Evolutionary conservation across 2,797 vertebrate species (phyloP).

Genomic region (Xenopus petersii): DNA sequence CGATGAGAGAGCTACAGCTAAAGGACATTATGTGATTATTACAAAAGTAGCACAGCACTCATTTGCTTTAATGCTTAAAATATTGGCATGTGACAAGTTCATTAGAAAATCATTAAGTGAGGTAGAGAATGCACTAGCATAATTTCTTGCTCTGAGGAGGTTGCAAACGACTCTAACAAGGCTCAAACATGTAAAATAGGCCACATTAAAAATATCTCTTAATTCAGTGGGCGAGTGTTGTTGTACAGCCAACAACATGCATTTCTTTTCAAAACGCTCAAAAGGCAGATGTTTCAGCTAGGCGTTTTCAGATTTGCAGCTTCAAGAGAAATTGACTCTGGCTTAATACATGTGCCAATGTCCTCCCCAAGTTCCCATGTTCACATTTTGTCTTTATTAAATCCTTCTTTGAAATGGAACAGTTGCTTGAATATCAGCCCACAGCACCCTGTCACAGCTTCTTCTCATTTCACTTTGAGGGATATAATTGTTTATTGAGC

Average conservation of each 20-base stretch:
- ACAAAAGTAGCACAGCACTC: background rate
- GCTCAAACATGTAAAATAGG: background rate
- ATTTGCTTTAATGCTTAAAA: constrained; percentile 10
- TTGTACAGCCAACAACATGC: background rate
- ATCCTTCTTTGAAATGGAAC: no score
- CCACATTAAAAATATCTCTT: background rate
- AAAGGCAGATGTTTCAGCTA: background rate
- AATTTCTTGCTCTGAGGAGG: constrained; percentile 11
- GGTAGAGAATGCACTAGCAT: constrained; percentile 14
- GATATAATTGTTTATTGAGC: no score
- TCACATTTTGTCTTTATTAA: no score
- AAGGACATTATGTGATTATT: constrained; percentile 9
- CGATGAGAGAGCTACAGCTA: constrained; percentile 10
- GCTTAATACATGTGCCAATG: no score
- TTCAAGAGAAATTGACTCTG: no score
- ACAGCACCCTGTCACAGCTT: no score
- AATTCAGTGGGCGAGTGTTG: background rate
- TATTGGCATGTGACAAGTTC: constrained; percentile 26
- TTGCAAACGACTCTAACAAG: constrained; percentile 8
- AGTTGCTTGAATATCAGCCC: no score
- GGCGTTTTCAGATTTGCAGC: no score
- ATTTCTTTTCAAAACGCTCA: background rate
- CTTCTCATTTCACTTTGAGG: no score
- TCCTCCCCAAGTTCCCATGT: no score
- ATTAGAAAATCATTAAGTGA: constrained; percentile 11